These are phyloP conservation scores for Apaloderma vittatum DNA, from an alignment of 2,113 vertebrate species.

Conservation along the genomic window DNA sequence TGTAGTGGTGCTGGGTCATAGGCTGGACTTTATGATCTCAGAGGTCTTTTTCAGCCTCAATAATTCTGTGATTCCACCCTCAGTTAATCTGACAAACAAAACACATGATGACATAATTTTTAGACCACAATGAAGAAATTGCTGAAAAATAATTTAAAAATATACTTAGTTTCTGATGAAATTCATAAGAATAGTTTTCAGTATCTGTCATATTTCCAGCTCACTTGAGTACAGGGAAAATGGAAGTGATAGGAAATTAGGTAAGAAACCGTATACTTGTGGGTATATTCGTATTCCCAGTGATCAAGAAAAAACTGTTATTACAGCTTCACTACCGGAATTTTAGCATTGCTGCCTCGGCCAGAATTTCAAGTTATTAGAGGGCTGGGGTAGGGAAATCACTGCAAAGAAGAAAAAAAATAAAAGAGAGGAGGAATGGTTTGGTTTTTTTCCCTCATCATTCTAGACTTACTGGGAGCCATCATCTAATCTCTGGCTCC, in stretches of 20 bases:
- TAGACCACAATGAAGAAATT: not conserved
- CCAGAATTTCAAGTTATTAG: not conserved
- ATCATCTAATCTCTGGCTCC: not conserved
- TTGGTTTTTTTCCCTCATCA: not conserved
- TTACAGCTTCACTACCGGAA: not conserved
- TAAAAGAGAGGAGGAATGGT: no score
- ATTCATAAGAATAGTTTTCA: not conserved
- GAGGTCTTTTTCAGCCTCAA: no score
- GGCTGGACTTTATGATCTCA: no score
- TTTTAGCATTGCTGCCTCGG: not conserved
- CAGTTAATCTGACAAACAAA: not conserved
- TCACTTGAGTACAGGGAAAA: not conserved
- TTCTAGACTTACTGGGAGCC: not conserved
- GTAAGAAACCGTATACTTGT: not conserved
- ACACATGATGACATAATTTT: not conserved
- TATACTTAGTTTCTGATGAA: not conserved
- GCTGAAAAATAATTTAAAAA: not conserved
- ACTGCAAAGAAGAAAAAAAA: not conserved
- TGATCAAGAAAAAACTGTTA: not conserved
- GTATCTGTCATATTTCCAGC: not conserved
- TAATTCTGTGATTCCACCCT: no score
- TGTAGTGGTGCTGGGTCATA: no score
- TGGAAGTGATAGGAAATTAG: not conserved
- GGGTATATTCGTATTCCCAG: not conserved
- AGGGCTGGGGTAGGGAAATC: not conserved